Evolutionary conservation across 2,888 invertebrate genomes (phyloP).

Genomic region (Dermolepida albohirtum): DNA sequence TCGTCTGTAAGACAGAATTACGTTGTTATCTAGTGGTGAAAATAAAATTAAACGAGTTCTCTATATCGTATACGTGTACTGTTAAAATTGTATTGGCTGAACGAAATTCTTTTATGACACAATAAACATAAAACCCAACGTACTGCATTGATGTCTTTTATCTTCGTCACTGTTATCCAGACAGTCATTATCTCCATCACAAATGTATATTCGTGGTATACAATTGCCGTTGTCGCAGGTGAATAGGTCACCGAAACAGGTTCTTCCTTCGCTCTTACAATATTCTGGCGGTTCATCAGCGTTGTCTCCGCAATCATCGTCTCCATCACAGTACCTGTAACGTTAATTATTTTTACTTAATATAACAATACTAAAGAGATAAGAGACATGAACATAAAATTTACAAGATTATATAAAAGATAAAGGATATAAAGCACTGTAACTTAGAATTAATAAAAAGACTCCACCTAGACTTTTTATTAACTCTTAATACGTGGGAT

Average conservation of each 20-base stretch:
- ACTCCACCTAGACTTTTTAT: no score
- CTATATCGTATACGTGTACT: not conserved
- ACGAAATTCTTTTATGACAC: no score
- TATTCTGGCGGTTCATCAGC: constrained; percentile 94
- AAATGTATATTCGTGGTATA: constrained; percentile 93
- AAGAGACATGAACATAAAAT: no score
- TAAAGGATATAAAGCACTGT: no score
- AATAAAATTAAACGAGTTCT: no score
- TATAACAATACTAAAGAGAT: no score
- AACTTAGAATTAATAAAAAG: no score
- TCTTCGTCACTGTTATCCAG: constrained; percentile 95
- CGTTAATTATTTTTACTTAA: not conserved
- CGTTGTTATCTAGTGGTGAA: no score
- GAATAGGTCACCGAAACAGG: constrained; percentile 95
- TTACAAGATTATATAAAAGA: no score
- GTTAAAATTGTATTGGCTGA: not conserved
- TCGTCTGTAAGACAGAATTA: no score
- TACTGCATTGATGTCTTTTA: constrained; percentile 86
- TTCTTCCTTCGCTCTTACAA: constrained; percentile 91
- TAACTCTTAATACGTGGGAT: no score
- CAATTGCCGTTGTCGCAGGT: constrained; percentile 98
- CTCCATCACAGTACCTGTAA: constrained; percentile 88
- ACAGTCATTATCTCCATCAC: constrained; percentile 96
- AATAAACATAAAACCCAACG: constrained; percentile 54
- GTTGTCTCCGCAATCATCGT: constrained; percentile 91